Conservation (phyloP, 2,888 invertebrate species). For the Maniola hyperantus region DNA sequence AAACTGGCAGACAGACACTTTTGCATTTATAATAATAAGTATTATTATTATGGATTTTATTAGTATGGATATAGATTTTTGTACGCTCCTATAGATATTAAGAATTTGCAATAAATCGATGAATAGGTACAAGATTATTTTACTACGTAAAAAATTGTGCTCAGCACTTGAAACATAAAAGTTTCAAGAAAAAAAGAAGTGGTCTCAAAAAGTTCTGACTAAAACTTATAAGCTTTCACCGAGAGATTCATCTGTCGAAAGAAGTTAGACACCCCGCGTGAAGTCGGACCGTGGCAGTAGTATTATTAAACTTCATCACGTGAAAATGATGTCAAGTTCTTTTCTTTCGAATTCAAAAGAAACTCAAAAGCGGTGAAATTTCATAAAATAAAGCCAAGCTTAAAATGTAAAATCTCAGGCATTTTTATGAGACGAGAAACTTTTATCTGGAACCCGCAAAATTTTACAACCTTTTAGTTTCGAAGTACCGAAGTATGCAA, state of each 20-base stretch:
- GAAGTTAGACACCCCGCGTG: neutral
- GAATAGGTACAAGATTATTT: no score
- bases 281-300: neutral
- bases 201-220: neutral
- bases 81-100: no score
- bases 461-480: slow-evolving; percentile 4
- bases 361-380: neutral
- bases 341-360: slow-evolving; percentile 1
- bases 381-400: slow-evolving; percentile 2
- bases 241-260: neutral
- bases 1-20: no score
- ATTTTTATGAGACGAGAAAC: slow-evolving; percentile 7
- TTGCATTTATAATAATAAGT: no score
- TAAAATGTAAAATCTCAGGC: slow-evolving; percentile 8
- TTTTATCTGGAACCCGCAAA: slow-evolving; percentile 10
- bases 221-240: neutral
- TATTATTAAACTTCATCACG: neutral
- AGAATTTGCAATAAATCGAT: no score
- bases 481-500: neutral
- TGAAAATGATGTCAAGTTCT: slow-evolving; percentile 4
- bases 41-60: no score
- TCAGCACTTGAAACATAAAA: no score
- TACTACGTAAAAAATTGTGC: no score
- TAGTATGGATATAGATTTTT: no score
- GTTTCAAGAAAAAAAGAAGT: no score